A percentile compares a stretch with the other conserved stretches of the same genome.
These are phyloP conservation scores for Athripsodes cinereus DNA, from an alignment of 2,888 invertebrate species.

Conservation along the genomic window DNA sequence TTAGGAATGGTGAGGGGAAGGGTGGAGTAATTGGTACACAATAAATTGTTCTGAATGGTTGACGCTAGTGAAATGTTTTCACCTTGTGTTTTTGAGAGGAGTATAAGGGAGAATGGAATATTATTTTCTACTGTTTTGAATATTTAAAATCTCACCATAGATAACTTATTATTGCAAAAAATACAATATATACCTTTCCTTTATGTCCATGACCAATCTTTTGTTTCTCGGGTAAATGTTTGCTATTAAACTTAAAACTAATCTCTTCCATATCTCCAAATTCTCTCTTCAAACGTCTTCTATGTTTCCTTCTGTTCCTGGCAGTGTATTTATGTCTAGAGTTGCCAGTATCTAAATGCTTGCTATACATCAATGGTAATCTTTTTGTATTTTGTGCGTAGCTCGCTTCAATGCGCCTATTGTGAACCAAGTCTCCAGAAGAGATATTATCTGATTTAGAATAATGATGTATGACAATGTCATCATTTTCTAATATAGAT, in stretches of 20 bases:
- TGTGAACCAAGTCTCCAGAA: slow-evolving; percentile 4
- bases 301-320: background rate
- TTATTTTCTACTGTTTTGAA: too few species aligned
- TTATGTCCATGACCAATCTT: slow-evolving; percentile 12
- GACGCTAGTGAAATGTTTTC: too few species aligned
- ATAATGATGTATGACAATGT: slow-evolving; percentile 17
- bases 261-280: slow-evolving; percentile 4
- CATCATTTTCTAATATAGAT: slow-evolving; percentile 12
- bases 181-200: slow-evolving; percentile 9
- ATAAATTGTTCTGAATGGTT: too few species aligned
- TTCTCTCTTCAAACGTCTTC: slow-evolving; percentile 21
- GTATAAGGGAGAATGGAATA: too few species aligned
- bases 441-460: slow-evolving; percentile 9
- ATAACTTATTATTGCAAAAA: too few species aligned
- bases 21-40: too few species aligned
- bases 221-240: slow-evolving; percentile 12
- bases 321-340: background rate
- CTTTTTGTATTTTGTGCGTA: background rate
- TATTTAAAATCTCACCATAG: too few species aligned
- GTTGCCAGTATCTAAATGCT: background rate
- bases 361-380: background rate
- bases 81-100: too few species aligned
- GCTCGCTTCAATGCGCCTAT: background rate
- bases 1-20: too few species aligned
- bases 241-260: slow-evolving; percentile 10